Percentiles rank a stretch among this genome's conserved stretches.
These are phyloP conservation scores for Euura lappo DNA, from an alignment of 1,140 invertebrate species.

Conservation along the genomic window DNA sequence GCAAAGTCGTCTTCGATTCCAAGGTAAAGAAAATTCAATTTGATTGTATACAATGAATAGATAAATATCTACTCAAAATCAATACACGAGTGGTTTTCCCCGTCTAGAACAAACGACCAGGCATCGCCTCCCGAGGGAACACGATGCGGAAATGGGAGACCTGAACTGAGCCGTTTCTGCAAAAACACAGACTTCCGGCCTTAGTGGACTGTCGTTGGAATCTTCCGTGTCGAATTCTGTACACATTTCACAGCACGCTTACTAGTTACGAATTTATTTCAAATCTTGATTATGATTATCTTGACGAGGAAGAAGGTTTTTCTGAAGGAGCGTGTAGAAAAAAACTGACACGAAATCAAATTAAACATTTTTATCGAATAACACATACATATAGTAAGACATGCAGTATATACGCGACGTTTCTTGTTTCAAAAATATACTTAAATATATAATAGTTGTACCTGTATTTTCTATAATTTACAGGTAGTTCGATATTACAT, in stretches of 20 bases:
- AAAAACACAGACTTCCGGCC: not conserved
- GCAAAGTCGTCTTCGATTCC: not conserved
- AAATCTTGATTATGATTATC: not conserved
- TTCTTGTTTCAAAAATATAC: too few relatives aligned
- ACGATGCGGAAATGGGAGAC: not conserved
- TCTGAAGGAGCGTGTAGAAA: not conserved
- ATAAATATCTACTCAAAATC: not conserved
- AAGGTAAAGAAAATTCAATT: not conserved
- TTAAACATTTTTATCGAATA: not conserved
- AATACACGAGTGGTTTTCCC: not conserved
- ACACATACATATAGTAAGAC: not conserved
- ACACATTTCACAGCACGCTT: not conserved
- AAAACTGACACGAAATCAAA: not conserved
- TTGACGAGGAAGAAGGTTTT: not conserved
- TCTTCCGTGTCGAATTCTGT: not conserved
- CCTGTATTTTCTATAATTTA: not conserved
- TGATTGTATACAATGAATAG: not conserved
- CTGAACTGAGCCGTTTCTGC: not conserved
- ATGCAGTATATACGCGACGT: not conserved
- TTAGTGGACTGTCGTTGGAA: not conserved
- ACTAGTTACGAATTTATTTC: not conserved
- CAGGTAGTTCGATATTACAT: not conserved
- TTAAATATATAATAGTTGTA: not conserved
- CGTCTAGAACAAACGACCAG: not conserved
- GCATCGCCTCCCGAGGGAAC: not conserved